These are phyloP conservation scores for Gallinago stenura DNA, from an alignment of 2,797 vertebrate genomes.

Conservation along the genomic window DNA sequence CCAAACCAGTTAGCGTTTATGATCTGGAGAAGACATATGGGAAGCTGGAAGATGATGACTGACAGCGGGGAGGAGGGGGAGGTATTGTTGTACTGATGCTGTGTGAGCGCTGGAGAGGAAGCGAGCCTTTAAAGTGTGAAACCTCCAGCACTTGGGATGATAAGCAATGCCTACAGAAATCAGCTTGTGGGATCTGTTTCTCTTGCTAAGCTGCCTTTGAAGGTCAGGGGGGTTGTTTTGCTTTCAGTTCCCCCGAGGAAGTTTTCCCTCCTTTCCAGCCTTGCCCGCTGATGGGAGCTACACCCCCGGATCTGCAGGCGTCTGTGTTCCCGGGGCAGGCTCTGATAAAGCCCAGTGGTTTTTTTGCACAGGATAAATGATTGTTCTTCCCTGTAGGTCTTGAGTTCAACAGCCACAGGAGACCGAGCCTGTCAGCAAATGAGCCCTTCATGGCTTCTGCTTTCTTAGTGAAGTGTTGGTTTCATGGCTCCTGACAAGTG, in stretches of 20 bases:
- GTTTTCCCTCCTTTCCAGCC: not conserved
- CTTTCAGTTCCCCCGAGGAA: not conserved
- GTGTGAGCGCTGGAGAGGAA: constrained; percentile 9
- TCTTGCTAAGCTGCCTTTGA: constrained; percentile 35
- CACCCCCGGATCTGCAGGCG: not conserved
- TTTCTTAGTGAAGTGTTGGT: not conserved
- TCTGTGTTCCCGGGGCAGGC: not conserved
- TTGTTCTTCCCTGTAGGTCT: constrained; percentile 35
- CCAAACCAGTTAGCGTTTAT: not conserved
- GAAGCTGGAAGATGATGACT: not conserved
- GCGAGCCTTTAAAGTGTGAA: constrained; percentile 30
- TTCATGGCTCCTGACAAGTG: not conserved
- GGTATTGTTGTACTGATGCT: not conserved
- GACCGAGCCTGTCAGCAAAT: constrained; percentile 14
- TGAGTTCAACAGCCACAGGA: not conserved
- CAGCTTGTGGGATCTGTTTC: constrained; percentile 30
- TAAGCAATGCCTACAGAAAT: constrained; percentile 47
- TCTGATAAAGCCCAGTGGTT: not conserved
- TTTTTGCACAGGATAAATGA: not conserved
- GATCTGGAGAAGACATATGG: not conserved
- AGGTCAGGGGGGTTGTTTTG: not conserved
- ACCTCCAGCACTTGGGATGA: not conserved
- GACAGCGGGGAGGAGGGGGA: not conserved
- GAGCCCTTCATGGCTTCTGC: not conserved
- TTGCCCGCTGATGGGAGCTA: not conserved